These are phyloP conservation scores for Liolophura sinensis DNA, from an alignment of 1,140 invertebrate genomes.

Conservation along the genomic window DNA sequence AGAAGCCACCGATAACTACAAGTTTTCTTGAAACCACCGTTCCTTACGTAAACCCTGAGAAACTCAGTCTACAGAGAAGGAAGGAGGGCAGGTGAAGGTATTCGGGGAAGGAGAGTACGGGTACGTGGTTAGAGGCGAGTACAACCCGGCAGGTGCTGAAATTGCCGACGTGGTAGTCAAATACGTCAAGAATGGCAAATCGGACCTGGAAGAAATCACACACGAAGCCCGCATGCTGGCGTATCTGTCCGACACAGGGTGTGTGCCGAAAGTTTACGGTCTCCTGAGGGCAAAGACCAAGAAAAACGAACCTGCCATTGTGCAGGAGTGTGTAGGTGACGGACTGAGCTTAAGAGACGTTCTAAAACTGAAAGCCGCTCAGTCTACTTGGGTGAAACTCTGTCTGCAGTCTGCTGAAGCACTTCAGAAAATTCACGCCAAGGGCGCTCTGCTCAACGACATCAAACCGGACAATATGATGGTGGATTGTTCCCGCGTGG, in stretches of 20 bases:
- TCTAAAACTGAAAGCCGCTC: neutral
- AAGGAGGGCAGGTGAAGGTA: no score
- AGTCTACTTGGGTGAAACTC: neutral
- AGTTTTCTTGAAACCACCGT: no score
- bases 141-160: no score
- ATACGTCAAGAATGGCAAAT: no score
- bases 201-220: no score
- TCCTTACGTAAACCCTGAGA: no score
- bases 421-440: neutral
- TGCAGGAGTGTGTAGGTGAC: neutral
- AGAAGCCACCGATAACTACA: no score
- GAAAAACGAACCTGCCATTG: neutral
- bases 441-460: neutral
- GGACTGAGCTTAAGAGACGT: neutral
- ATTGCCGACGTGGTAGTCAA: no score
- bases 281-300: neutral
- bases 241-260: neutral
- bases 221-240: neutral
- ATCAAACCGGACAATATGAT: neutral
- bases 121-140: no score
- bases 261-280: neutral
- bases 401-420: neutral
- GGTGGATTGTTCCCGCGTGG: neutral
- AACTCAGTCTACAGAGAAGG: no score
- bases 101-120: no score